Base-by-base conservation (phyloP, 2,797 vertebrate species). In the Leontopithecus rosalia region DNA sequence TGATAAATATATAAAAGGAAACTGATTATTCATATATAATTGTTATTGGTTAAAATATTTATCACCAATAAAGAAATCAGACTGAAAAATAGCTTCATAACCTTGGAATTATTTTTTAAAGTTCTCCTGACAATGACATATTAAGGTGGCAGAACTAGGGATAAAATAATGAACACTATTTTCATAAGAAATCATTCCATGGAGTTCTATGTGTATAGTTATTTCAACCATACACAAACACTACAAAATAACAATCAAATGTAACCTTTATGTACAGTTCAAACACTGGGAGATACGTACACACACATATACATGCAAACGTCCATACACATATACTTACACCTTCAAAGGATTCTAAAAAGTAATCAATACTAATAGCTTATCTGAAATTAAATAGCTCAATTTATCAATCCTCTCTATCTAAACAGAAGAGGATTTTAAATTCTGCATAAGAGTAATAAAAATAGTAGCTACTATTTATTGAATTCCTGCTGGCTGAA, bases 21-120 rank as follows among this genome's bases (percentile, higher is more conserved):
- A 93, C 17, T 52, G 14, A 75, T 48, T 7, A 36, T 30, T 83
- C 8, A 70, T 26, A 83, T 20, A 48, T 26, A 97, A 86, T 30
- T 28, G 41, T 80, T 88, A 92, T 12, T 64, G 39, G 64, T 61
- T 95, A 95, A 95, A 96, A 88, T 88, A 92, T 26, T 88, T 87
- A 91, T 41, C 75, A 48, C 15, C 55, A 93, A 43, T 64, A 64
- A 95, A 94, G 80, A 92, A 90, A 81, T n/a, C 17, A 87, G 39
- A 89, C 11, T 88, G 43, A 70, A 95, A 97, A 76, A 80, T 26
- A 82, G 4, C 30, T 91, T 94, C 22, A 30, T 67, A 97, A 93
- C 85, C 20, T 75, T 7, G 5, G 20, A 91, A 94, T 67, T 85
- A 73, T 58, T 92, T 88, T 89, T 93, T 76, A 67, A 96, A 88